Conservation (phyloP, 2,797 vertebrate species). For the Arrhamphus sclerolepis region DNA sequence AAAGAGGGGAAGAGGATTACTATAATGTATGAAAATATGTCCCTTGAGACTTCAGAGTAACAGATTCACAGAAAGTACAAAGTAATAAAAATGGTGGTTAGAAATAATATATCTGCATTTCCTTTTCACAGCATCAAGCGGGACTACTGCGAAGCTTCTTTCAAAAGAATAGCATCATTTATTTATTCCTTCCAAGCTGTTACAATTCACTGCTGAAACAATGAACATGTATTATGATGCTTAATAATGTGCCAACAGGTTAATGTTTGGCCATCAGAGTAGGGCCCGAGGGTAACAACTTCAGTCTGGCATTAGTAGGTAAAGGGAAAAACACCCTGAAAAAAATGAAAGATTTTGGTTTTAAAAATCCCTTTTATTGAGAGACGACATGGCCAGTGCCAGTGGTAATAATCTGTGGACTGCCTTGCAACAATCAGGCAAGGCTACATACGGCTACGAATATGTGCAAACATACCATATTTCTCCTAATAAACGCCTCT, state of each 20-base stretch:
- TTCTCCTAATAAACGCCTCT: no score
- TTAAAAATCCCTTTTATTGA: no score
- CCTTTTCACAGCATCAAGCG: conserved; percentile 34
- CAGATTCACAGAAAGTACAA: conserved; percentile 38
- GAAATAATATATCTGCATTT: conserved; percentile 47
- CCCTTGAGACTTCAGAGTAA: conserved; percentile 37
- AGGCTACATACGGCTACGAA: no score
- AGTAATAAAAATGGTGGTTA: conserved; percentile 40
- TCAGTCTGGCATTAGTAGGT: no score
- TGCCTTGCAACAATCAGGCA: no score
- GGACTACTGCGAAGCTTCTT: conserved; percentile 3
- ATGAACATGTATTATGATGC: no score
- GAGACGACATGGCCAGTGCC: no score
- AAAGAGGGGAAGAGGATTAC: conserved; percentile 52
- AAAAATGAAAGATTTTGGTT: no score
- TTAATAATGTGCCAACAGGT: background rate
- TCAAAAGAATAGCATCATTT: background rate
- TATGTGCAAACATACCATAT: no score
- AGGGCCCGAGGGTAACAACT: no score
- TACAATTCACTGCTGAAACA: background rate
- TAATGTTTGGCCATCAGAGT: background rate
- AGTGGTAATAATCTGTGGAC: no score
- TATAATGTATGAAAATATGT: conserved; percentile 72
- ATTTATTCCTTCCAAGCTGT: background rate
- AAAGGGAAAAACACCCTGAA: no score